Evolutionary conservation across 2,113 vertebrate genomes (phyloP), one percentile per base, ranked within the genome.

Genomic region (Aythya baeri): DNA sequence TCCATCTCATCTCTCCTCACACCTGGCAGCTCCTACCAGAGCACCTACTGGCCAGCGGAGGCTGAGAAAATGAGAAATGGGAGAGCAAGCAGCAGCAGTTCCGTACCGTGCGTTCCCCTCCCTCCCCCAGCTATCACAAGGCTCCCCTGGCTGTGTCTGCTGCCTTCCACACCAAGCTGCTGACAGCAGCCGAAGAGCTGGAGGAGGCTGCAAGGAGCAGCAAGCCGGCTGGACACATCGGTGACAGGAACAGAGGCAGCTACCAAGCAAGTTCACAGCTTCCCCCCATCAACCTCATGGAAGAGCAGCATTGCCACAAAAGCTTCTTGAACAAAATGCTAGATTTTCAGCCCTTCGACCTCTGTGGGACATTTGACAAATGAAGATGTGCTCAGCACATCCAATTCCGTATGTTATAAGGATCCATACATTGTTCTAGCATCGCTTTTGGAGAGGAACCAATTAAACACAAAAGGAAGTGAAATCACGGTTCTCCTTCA

Each of bases 281-380:
- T 62, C 46, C 15, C 22, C 32, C 27, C 63, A 34, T 1, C 0
- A 0, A 11, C 22, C 38, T 27, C 21, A 36, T 41, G 6, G 14
- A 7, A 2, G n/a, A 71, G 41, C 0, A 23, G 1, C 13, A 29
- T 1, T 71, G 17, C 21, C 29, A 32, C 32, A 50, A 17, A 25
- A 81, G 36, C 25, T 63, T 55, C 34, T 52, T 11, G 26, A 34
- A 17, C 34, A 38, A 54, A 38, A 49, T 22, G 29, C 31, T 67
- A 68, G 29, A 17, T 34, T n/a, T n/a, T n/a, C 46, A 50, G 67
- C 66, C 25, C 54, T 49, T 62, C 55, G 52, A 25, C 18, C n/a
- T 57, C 31, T 27, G 4, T 5, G 13, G 8, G 46, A 21, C 32
- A 31, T 9, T 4, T 31, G 34, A 43, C 14, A 79, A 44, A 43